Conservation (phyloP, 1,140 invertebrate genomes). For the Atopsyche davidsoni region DNA sequence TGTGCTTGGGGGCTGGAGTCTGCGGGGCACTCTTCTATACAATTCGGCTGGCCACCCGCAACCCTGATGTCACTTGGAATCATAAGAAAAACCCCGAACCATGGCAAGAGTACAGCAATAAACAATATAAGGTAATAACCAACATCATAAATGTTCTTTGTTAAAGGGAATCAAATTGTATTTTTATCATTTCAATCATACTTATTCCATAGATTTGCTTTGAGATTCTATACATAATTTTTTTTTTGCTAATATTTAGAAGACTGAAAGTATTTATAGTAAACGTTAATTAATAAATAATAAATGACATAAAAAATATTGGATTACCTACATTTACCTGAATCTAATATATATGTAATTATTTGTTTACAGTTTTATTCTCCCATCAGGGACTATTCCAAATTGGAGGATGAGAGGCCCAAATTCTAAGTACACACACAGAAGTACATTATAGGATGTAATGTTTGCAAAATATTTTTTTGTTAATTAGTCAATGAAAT, state of each 20-base stretch:
- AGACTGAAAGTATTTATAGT: too few species aligned
- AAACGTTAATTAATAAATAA: too few species aligned
- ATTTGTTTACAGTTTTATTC: conserved; percentile 60
- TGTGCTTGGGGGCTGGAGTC: conserved; percentile 61
- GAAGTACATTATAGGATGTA: too few species aligned
- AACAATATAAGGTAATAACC: conserved; percentile 70
- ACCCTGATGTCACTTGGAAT: conserved; percentile 76
- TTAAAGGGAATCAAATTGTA: background rate
- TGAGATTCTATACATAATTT: background rate
- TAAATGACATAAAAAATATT: too few species aligned
- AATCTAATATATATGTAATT: too few species aligned
- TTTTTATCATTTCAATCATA: background rate
- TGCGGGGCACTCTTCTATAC: conserved; percentile 57
- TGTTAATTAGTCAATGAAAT: too few species aligned
- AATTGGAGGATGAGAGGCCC: conserved; percentile 56
- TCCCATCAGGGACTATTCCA: conserved; percentile 55
- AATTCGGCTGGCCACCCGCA: conserved; percentile 60
- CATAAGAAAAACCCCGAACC: conserved; percentile 66
- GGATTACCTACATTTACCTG: too few species aligned
- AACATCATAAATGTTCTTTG: background rate
- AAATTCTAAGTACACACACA: conserved; percentile 54
- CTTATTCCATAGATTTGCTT: background rate
- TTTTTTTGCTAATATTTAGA: too few species aligned
- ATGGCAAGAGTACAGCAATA: conserved; percentile 69
- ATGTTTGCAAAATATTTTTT: too few species aligned